phyloP scores from a whole-genome alignment of 2,888 invertebrate genomes.

The Calliscelio sp. region DNA sequence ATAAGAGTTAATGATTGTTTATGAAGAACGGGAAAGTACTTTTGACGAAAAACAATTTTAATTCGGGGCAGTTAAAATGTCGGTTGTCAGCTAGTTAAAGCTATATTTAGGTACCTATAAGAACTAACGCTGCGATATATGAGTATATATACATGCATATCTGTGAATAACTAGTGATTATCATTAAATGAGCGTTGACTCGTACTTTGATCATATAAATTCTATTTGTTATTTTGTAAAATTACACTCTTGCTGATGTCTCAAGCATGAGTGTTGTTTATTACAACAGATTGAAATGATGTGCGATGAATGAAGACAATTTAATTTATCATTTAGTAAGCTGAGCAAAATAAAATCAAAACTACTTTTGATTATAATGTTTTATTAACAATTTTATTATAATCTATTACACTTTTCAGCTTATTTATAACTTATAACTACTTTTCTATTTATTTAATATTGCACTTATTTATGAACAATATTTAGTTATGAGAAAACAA shows the following conservation, averaged over 20 bases:
- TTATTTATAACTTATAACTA: no score
- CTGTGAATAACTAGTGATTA: slow-evolving; percentile 33
- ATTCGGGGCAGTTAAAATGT: slow-evolving; percentile 32
- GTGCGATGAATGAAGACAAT: background rate
- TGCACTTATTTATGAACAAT: no score
- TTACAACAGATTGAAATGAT: background rate
- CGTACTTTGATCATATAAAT: slow-evolving; percentile 27
- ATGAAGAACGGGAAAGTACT: background rate
- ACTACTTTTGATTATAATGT: no score
- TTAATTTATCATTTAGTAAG: background rate
- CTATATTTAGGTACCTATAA: slow-evolving; percentile 35
- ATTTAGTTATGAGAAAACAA: slow-evolving; percentile 2
- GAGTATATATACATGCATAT: slow-evolving; percentile 28
- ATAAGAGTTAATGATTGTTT: background rate
- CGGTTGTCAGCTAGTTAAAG: slow-evolving; percentile 43
- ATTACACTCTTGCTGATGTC: slow-evolving; percentile 3
- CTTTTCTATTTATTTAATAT: no score
- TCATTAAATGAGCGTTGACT: slow-evolving; percentile 33
- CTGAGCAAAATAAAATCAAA: no score
- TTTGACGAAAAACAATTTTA: slow-evolving; percentile 12
- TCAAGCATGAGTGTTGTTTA: slow-evolving; percentile 10
- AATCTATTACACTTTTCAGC: no score
- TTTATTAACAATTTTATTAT: no score
- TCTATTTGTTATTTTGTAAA: slow-evolving; percentile 8
- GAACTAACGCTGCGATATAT: slow-evolving; percentile 33